Base-by-base conservation (phyloP, 2,113 vertebrate genomes). In the Morone chrysops region DNA sequence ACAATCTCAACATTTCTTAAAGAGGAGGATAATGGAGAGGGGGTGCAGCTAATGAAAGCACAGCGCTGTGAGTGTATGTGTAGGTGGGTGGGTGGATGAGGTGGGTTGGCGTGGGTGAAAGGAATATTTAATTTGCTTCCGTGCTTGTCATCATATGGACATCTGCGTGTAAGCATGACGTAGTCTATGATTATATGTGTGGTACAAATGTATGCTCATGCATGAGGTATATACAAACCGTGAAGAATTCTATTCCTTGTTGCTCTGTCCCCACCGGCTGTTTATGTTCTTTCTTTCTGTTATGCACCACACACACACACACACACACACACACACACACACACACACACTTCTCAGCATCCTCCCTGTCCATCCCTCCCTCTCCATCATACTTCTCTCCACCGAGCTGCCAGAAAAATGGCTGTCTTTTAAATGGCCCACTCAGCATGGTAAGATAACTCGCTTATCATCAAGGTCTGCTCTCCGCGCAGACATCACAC, bases 401-500 rank as follows among this genome's bases (percentile, higher is more conserved):
- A 1, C 25, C 7, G 84, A 84, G 80, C 77, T 83, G 84, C 81
- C 83, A 89, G 82, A 73, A 89, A 90, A 92, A 94, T 89, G 88
- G 83, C 88, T 75, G 85, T 89, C 83, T 92, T 80, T 86, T 87
- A 94, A 94, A 94, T 86, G 90, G 90, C 82, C 87, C 91, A 88
- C 92, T 92, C 91, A 89, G 89, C 87, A 80, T 70, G 82, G 82
- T 50, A 71, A 83, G 90, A 91, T 90, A 89, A 88, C 78, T 90
- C 84, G 86, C 92, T 94, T 89, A 93, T 92, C 92, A 87, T 90
- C 88, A 90, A 87, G 87, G 92, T 91, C 90, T 88, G 76, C 90
- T 70, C 71, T 70, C 81, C 22, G 53, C 50, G 45, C 50, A 72
- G 79, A 90, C 83, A 47, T 80, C 81, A 38, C 78, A 50, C 68